Conservation (phyloP, 2,113 vertebrate genomes). For the Egretta garzetta region DNA sequence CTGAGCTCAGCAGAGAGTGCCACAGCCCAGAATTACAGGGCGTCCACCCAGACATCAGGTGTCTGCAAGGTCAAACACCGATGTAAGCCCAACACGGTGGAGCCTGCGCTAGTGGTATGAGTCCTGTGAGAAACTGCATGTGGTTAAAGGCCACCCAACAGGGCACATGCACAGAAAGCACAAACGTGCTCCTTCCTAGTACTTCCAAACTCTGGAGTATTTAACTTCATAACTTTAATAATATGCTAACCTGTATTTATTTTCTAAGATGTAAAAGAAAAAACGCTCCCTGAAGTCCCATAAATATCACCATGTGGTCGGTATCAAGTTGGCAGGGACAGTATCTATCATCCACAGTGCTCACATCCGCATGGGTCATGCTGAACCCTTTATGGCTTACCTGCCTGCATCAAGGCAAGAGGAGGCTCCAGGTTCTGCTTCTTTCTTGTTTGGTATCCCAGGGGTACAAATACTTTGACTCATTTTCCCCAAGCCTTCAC, state of each 20-base stretch:
- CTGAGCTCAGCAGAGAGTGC: not conserved
- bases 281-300: not conserved
- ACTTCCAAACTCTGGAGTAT: not conserved
- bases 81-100: not conserved
- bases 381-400: not conserved
- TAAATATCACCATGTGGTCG: not conserved
- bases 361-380: not conserved
- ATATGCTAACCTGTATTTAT: not conserved
- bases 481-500: not conserved
- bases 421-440: not conserved
- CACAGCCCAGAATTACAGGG: not conserved
- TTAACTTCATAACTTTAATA: not conserved
- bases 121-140: fast-evolving
- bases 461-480: not conserved
- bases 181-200: not conserved
- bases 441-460: not conserved
- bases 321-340: not conserved
- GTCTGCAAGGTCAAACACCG: not conserved
- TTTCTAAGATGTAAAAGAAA: not conserved
- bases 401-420: not conserved
- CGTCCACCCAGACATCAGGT: not conserved
- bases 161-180: fast-evolving
- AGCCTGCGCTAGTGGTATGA: not conserved
- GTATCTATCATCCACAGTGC: not conserved
- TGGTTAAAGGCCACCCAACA: not conserved